Conservation (phyloP, 2,113 vertebrate species). For the Phaetusa simplex region DNA sequence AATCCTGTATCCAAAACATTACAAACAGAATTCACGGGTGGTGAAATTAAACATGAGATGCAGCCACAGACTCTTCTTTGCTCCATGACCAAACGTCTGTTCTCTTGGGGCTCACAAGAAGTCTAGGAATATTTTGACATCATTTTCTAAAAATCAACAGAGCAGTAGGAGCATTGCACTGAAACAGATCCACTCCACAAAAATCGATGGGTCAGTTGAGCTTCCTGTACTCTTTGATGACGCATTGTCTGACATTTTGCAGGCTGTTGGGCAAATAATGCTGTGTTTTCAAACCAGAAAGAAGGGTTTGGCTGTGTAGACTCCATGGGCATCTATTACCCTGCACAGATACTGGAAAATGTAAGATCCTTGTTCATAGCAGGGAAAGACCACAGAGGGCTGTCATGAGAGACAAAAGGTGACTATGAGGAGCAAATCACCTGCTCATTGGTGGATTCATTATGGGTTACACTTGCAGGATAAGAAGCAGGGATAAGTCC, state of each 20-base stretch:
- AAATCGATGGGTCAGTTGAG: neutral
- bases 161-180: neutral
- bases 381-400: neutral
- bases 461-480: fast-evolving
- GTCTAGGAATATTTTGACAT: neutral
- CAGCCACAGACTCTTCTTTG: neutral
- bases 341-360: neutral
- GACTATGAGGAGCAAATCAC: neutral
- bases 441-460: neutral
- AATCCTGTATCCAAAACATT: neutral
- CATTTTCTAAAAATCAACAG: neutral
- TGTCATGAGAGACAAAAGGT: neutral
- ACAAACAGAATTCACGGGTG: neutral
- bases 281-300: neutral
- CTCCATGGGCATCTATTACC: neutral
- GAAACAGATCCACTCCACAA: neutral
- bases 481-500: neutral
- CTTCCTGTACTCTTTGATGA: neutral
- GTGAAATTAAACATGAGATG: neutral
- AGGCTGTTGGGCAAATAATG: neutral
- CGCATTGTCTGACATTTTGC: neutral
- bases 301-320: neutral
- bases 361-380: neutral
- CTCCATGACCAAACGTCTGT: neutral
- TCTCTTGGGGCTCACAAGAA: neutral